Percentiles rank a stretch among this genome's conserved stretches.
Conservation (phyloP, 2,888 invertebrate genomes). For the Eupsilia transversa region DNA sequence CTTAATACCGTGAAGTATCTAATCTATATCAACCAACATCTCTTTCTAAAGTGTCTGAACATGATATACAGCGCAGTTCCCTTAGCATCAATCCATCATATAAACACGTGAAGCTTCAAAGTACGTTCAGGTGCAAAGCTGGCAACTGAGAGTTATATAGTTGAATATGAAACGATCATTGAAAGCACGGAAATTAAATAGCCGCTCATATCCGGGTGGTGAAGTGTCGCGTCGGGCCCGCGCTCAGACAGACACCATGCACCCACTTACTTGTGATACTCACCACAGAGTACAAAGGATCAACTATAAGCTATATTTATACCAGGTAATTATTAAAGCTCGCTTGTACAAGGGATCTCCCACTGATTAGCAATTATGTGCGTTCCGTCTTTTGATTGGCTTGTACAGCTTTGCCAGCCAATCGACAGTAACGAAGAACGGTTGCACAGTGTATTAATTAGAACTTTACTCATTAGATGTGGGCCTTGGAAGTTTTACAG, state of each 20-base stretch:
- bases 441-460: constrained; percentile 9
- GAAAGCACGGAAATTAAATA: constrained; percentile 89
- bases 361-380: constrained; percentile 22
- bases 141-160: constrained; percentile 75
- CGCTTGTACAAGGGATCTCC: constrained; percentile 7
- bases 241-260: constrained; percentile 44
- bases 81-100: constrained; percentile 57
- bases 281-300: constrained; percentile 33
- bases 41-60: constrained; percentile 11
- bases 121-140: constrained; percentile 63
- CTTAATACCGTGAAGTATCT: not conserved
- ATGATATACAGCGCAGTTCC: constrained; percentile 44
- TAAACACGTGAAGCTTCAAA: constrained; percentile 56
- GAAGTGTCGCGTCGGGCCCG: constrained; percentile 75
- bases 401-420: constrained; percentile 1
- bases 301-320: constrained; percentile 29
- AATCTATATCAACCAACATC: constrained; percentile 11
- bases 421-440: not conserved
- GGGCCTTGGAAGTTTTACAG: constrained; percentile 2
- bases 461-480: not conserved
- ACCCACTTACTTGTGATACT: constrained; percentile 50
- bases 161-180: constrained; percentile 84
- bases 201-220: constrained; percentile 86
- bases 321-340: constrained; percentile 21
- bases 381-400: constrained; percentile 15